Percentiles rank a stretch among this genome's conserved stretches.
phyloP scores from a whole-genome alignment of 1,140 invertebrate species.

The Lordiphosa stackelbergi region DNA sequence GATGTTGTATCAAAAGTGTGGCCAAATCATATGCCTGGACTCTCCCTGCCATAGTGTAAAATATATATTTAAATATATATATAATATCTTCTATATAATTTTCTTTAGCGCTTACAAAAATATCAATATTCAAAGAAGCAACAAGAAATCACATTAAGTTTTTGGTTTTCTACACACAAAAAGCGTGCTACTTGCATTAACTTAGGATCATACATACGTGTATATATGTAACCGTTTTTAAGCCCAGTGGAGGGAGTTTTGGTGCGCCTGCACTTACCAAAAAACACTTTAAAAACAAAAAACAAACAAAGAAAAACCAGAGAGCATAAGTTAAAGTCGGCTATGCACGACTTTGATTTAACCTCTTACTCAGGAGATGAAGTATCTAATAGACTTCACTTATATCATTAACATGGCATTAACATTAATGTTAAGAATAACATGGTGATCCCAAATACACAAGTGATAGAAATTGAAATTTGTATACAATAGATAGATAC shows the following conservation, averaged over 20 bases:
- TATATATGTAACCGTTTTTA: constrained; percentile 2
- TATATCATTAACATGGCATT: too few relatives aligned
- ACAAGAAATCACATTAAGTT: constrained; percentile 69
- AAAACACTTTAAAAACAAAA: constrained; percentile 20
- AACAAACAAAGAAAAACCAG: constrained; percentile 5
- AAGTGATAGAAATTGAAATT: too few relatives aligned
- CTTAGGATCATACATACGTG: constrained; percentile 24
- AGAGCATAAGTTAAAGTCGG: constrained; percentile 9
- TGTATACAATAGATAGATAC: too few relatives aligned
- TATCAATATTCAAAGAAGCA: constrained; percentile 69
- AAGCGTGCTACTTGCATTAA: constrained; percentile 66
- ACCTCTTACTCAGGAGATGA: too few relatives aligned
- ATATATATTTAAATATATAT: constrained; percentile 19
- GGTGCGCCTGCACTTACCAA: constrained; percentile 55
- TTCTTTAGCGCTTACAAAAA: constrained; percentile 59
- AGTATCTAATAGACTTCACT: too few relatives aligned
- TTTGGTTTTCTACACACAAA: constrained; percentile 62
- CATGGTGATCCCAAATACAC: too few relatives aligned
- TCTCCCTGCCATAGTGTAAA: constrained; percentile 29
- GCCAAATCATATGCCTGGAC: constrained; percentile 31
- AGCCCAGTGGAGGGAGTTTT: constrained; percentile 61
- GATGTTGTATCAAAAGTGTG: constrained; percentile 58
- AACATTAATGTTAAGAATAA: too few relatives aligned
- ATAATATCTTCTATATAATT: constrained; percentile 24
- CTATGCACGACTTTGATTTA: too few relatives aligned